Evolutionary conservation across 2,888 invertebrate species (phyloP).

Genomic region (Lochmaea crataegi): DNA sequence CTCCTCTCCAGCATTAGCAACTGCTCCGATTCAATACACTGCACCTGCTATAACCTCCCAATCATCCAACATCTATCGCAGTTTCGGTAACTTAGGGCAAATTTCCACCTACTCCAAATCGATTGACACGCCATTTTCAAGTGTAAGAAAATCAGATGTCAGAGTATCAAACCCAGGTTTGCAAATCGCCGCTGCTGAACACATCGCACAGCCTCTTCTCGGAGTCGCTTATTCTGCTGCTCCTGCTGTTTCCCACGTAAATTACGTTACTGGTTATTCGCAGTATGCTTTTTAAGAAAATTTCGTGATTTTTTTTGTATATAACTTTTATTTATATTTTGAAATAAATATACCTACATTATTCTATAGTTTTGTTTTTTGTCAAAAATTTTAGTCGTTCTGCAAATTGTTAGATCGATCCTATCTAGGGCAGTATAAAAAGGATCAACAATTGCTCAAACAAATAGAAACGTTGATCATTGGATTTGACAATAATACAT

Average conservation of each 20-base stretch:
- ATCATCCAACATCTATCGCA: conserved; percentile 72
- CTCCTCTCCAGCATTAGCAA: conserved; percentile 48
- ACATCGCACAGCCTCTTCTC: conserved; percentile 47
- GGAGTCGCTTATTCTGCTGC: conserved; percentile 70
- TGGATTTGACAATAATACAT: no score
- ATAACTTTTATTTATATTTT: conserved; percentile 14
- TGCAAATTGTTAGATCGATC: no score
- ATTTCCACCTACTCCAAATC: conserved; percentile 77
- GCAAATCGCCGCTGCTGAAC: conserved; percentile 52
- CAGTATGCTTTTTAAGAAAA: conserved; percentile 49
- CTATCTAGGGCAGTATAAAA: no score
- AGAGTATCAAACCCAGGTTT: conserved; percentile 76
- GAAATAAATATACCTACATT: not conserved
- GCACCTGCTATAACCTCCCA: conserved; percentile 70
- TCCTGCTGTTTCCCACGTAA: conserved; percentile 73
- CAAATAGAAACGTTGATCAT: no score
- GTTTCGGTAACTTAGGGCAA: conserved; percentile 76
- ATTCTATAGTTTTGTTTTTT: not conserved
- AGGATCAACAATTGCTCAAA: no score
- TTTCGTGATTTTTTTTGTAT: not conserved
- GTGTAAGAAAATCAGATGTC: conserved; percentile 76
- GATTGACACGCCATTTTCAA: conserved; percentile 79
- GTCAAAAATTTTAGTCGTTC: not conserved
- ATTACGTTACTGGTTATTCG: conserved; percentile 63
- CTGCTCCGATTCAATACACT: conserved; percentile 62